phyloP scores from a whole-genome alignment of 2,888 invertebrate species.

The Hirtodrosophila histrioides region DNA sequence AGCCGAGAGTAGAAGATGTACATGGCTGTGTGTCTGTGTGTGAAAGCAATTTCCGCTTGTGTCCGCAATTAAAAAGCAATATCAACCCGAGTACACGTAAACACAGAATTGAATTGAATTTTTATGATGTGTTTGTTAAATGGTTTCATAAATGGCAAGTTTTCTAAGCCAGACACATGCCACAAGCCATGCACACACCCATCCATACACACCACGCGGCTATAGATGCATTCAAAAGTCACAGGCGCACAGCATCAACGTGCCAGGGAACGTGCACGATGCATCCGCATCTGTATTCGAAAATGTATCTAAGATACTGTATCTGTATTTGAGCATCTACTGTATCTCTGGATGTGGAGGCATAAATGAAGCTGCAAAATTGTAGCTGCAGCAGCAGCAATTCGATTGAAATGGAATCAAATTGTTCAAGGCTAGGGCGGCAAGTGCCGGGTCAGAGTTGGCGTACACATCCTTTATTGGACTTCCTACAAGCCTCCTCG shows the following conservation, averaged over 20 bases:
- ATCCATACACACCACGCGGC: constrained; percentile 5
- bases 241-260: constrained; percentile 33
- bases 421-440: constrained; percentile 35
- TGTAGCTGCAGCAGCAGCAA: constrained; percentile 15
- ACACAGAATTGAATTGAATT: constrained; percentile 74
- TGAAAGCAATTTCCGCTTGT: constrained; percentile 79
- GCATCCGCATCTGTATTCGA: constrained; percentile 14
- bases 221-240: constrained; percentile 26
- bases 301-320: constrained; percentile 3
- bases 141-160: constrained; percentile 75
- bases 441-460: constrained; percentile 7
- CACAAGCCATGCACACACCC: constrained; percentile 12
- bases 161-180: constrained; percentile 29
- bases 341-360: constrained; percentile 4
- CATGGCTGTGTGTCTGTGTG: constrained; percentile 31
- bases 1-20: constrained; percentile 6
- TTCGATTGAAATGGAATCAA: constrained; percentile 56
- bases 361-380: constrained; percentile 30
- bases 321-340: constrained; percentile 9
- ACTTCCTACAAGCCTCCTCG: constrained; percentile 1
- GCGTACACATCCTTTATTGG: constrained; percentile 19
- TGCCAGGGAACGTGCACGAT: constrained; percentile 11
- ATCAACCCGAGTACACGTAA: constrained; percentile 63
- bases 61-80: constrained; percentile 82
- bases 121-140: constrained; percentile 80